Percentiles rank a stretch among this genome's conserved stretches.
phyloP scores from a whole-genome alignment of 1,140 invertebrate genomes.

The Drosophila sturtevanti region DNA sequence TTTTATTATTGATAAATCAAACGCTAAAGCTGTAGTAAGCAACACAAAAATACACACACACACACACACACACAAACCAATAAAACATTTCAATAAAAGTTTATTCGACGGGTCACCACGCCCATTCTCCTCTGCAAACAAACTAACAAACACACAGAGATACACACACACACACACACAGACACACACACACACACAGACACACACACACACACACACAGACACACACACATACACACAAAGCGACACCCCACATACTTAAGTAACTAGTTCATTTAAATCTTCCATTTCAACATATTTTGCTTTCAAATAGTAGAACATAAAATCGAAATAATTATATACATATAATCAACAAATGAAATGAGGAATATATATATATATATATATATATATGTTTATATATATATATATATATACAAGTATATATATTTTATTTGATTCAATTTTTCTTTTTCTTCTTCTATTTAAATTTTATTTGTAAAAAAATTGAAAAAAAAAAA shows the following conservation, averaged over 20 bases:
- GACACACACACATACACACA: not conserved
- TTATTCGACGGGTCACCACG: not conserved
- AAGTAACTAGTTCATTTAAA: constrained; percentile 38
- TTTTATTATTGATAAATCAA: not conserved
- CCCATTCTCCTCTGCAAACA: not conserved
- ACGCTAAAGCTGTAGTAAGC: not conserved
- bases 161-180: not conserved
- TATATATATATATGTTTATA: constrained; percentile 50
- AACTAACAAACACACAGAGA: constrained; percentile 6
- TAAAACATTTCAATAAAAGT: not conserved
- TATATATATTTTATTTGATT: constrained; percentile 78
- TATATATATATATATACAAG: constrained; percentile 46
- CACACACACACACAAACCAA: constrained; percentile 12
- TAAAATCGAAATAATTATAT: constrained; percentile 25
- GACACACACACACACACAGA: not conserved
- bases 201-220: constrained; percentile 16
- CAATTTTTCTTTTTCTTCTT: constrained; percentile 80
- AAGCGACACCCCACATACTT: too few relatives aligned
- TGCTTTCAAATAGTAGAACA: constrained; percentile 45
- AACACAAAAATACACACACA: constrained; percentile 18
- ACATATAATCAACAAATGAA: constrained; percentile 32
- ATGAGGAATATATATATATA: constrained; percentile 52
- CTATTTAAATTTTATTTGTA: constrained; percentile 78
- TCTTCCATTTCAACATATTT: constrained; percentile 23
- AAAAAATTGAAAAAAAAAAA: constrained; percentile 62